phyloP scores from a whole-genome alignment of 2,113 vertebrate genomes.

The Ceyx margarethae region DNA sequence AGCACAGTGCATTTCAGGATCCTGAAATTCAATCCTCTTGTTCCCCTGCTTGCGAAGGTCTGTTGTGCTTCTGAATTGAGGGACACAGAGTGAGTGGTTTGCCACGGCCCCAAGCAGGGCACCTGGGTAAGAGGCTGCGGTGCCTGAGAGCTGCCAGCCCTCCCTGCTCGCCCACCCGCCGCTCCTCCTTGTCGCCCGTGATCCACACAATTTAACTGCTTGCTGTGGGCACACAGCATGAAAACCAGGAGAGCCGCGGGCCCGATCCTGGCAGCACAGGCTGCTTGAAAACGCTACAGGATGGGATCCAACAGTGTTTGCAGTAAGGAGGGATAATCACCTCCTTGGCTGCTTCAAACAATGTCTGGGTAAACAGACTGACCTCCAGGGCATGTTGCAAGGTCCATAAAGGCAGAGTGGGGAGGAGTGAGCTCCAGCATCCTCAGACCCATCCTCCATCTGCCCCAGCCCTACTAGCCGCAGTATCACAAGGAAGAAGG shows the following conservation, averaged over 20 bases:
- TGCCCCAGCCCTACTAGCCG: background rate
- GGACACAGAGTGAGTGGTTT: rapidly evolving
- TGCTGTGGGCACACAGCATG: rapidly evolving
- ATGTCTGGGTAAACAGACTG: constrained; percentile 56
- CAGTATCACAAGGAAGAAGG: background rate
- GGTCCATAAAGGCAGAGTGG: background rate
- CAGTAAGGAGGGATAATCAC: background rate
- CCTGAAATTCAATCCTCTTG: background rate
- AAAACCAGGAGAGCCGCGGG: background rate
- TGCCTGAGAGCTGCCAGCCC: background rate
- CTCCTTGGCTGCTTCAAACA: background rate
- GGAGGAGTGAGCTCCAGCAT: background rate
- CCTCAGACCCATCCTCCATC: background rate
- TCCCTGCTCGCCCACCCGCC: background rate
- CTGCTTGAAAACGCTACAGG: background rate
- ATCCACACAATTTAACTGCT: rapidly evolving
- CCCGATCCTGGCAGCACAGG: background rate
- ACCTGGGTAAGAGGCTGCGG: background rate
- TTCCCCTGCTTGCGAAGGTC: background rate
- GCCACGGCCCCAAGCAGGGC: background rate
- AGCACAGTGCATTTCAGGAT: background rate
- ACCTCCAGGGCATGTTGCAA: constrained; percentile 51
- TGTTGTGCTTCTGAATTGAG: background rate
- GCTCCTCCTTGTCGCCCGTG: rapidly evolving
- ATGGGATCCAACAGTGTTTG: background rate